A percentile compares a stretch with the other conserved stretches of the same genome.
These are phyloP conservation scores for Sarcophaga caerulescens DNA, from an alignment of 2,888 invertebrate species.

Conservation along the genomic window DNA sequence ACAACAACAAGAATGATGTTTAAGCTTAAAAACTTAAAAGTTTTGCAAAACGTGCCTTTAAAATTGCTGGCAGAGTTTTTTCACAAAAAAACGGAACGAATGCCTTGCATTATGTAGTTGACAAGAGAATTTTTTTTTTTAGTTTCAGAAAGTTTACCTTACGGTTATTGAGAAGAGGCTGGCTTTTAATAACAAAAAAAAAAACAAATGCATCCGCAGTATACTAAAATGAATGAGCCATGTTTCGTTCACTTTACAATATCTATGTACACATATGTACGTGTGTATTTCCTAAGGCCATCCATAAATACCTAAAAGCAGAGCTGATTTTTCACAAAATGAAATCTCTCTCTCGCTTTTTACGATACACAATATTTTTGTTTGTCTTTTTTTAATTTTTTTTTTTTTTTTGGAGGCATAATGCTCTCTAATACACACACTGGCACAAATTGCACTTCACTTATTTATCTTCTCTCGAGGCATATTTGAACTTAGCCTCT, in stretches of 20 bases:
- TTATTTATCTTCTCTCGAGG: constrained; percentile 50
- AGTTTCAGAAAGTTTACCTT: constrained; percentile 47
- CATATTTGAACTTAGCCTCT: constrained; percentile 61
- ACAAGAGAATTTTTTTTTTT: constrained; percentile 23
- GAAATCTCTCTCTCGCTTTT: not conserved
- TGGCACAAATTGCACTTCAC: constrained; percentile 23
- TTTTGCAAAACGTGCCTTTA: constrained; percentile 8
- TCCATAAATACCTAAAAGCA: not conserved
- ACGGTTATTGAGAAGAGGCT: constrained; percentile 43
- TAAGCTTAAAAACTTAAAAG: constrained; percentile 27
- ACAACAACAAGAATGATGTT: not conserved
- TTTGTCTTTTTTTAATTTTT: not conserved
- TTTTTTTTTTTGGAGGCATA: constrained; percentile 17
- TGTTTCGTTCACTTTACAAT: too few relatives aligned
- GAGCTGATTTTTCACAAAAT: constrained; percentile 3
- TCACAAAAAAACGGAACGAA: not conserved
- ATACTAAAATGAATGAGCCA: constrained; percentile 25
- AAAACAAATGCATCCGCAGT: constrained; percentile 51
- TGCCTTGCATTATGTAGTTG: constrained; percentile 12
- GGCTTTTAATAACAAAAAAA: too few relatives aligned
- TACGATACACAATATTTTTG: too few relatives aligned
- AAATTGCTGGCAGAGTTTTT: not conserved
- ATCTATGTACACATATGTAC: too few relatives aligned
- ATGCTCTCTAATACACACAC: not conserved
- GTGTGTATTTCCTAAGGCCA: too few relatives aligned